phyloP scores from a whole-genome alignment of 2,888 invertebrate species.

The Parnassius glacialis region DNA sequence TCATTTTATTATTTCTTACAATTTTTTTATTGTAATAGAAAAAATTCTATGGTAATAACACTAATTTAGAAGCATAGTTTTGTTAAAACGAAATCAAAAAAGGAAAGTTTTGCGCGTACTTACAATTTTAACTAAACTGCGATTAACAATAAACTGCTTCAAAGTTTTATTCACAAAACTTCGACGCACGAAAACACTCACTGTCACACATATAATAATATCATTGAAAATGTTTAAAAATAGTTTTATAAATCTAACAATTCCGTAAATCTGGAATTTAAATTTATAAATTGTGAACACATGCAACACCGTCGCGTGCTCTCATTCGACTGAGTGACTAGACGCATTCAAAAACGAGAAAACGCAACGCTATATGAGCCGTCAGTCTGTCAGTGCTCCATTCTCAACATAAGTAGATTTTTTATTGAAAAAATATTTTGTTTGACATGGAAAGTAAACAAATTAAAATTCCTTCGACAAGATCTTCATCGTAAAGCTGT shows the following conservation, averaged over 20 bases:
- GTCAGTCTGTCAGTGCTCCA: slow-evolving; percentile 18
- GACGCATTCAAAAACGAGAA: slow-evolving; percentile 35
- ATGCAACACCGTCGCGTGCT: slow-evolving; percentile 40
- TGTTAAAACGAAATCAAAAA: slow-evolving; percentile 24
- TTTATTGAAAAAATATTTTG: too few relatives aligned
- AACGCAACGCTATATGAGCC: slow-evolving; percentile 35
- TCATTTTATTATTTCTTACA: too few relatives aligned
- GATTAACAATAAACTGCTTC: slow-evolving; percentile 16
- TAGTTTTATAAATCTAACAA: slow-evolving; percentile 24
- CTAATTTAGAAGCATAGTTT: slow-evolving; percentile 15
- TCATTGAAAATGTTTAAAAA: slow-evolving; percentile 6
- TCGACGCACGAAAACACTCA: slow-evolving; percentile 22
- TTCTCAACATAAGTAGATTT: slow-evolving; percentile 25
- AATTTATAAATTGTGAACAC: slow-evolving; percentile 37
- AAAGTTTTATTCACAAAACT: slow-evolving; percentile 23
- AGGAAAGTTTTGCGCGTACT: slow-evolving; percentile 24
- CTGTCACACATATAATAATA: slow-evolving; percentile 18
- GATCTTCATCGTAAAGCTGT: too few relatives aligned
- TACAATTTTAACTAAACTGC: slow-evolving; percentile 10
- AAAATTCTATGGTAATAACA: not conserved
- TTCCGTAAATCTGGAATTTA: slow-evolving; percentile 35
- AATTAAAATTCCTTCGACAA: not conserved
- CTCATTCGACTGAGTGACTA: slow-evolving; percentile 28
- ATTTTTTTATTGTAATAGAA: too few relatives aligned
- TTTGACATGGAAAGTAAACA: not conserved